Base-by-base conservation (phyloP, 2,888 invertebrate species). In the Sepioteuthis lessoniana region DNA sequence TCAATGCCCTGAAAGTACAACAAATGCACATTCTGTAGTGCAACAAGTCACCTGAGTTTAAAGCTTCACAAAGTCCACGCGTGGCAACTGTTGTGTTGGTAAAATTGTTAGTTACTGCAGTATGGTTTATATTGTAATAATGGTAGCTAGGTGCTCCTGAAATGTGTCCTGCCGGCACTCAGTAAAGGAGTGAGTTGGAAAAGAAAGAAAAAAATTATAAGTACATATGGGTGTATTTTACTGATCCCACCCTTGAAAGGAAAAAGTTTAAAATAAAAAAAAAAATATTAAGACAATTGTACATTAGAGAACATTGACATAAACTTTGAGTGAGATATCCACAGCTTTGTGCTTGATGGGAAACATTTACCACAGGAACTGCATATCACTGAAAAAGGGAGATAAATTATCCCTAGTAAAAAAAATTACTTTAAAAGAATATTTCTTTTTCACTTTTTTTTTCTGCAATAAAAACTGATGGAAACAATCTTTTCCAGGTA, bases 1-100 rank as follows among this genome's bases (percentile, higher is more conserved):
- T 76, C 76, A 76, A n/a, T 35, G 76, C 35, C 76, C 76, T 76
- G 76, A 76, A 76, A 76, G n/a, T 76, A 76, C n/a, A 76, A 76
- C n/a, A 76, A 76, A 76, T 76, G 76, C n/a, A 76, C 76, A 35
- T 76, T 76, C 35, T n/a, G 76, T 76, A 76, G 76, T 76, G 76
- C 76, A 76, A 76, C n/a, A 76, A 76, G 76, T 76, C 76, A 76
- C 76, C 76, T 76, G 76, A 76, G 76, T 76, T 76, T 76, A 76
- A 76, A 76, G 76, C 76, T 76, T 76, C 76, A 76, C 76, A 76
- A n/a, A 76, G n/a, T 76, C 76, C n/a, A n/a, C n/a, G 76, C 76
- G n/a, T n/a, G 76, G 76, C n/a, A 76, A 76, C 76, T 76, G n/a
- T 76, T 76, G 76, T 76, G 76, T 76, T 76, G 76, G n/a, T 76